phyloP scores from a whole-genome alignment of 2,113 vertebrate species.

The Chaenocephalus aceratus region DNA sequence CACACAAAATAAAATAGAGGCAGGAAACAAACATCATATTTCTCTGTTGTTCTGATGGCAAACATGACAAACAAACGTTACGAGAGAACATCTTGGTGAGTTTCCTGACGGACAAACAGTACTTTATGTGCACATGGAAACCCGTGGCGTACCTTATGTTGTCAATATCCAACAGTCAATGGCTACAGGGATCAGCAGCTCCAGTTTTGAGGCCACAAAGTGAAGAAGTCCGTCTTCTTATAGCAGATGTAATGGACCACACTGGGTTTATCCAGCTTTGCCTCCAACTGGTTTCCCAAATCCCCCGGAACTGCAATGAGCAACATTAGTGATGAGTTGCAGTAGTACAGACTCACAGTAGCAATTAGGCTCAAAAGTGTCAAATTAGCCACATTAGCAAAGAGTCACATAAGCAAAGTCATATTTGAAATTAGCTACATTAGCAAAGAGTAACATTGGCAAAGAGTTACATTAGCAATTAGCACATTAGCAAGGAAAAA shows the following conservation, averaged over 20 bases:
- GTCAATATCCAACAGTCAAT: constrained; percentile 99
- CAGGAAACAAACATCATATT: background rate
- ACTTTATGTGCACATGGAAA: background rate
- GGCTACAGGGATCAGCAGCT: constrained; percentile 92
- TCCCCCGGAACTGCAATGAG: constrained; percentile 91
- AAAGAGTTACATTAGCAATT: too few species aligned
- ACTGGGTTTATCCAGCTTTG: constrained; percentile 93
- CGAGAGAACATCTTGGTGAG: background rate
- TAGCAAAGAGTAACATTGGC: too few species aligned
- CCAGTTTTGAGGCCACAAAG: constrained; percentile 96
- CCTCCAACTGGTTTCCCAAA: constrained; percentile 97
- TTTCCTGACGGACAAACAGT: background rate
- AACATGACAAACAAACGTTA: background rate
- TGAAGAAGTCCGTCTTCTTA: constrained; percentile 96
- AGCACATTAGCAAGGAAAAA: too few species aligned
- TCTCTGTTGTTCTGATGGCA: background rate
- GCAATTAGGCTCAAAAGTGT: too few species aligned
- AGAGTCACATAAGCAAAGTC: too few species aligned
- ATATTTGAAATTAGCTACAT: too few species aligned
- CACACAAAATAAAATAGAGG: background rate
- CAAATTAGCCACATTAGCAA: too few species aligned
- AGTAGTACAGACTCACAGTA: too few species aligned
- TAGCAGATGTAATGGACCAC: constrained; percentile 98
- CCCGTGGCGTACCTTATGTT: constrained; percentile 91
- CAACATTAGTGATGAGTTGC: background rate